phyloP scores from a whole-genome alignment of 1,140 invertebrate species.

The Vanessa tameamea region DNA sequence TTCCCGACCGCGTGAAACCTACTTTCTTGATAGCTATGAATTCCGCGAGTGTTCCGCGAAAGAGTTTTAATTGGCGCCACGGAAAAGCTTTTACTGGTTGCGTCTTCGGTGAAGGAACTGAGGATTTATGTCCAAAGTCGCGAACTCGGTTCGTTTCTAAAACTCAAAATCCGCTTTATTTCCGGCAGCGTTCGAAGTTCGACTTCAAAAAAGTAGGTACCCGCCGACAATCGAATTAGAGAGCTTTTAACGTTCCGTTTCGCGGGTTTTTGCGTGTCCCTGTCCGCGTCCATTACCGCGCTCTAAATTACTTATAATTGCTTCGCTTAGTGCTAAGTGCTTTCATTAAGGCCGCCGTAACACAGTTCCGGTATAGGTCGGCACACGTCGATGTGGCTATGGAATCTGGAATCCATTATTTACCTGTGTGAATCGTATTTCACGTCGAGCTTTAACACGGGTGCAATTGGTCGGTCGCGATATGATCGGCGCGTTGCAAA shows the following conservation, averaged over 20 bases:
- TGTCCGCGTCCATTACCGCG: conserved; percentile 74
- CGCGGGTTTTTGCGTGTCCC: conserved; percentile 73
- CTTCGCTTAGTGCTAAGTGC: conserved; percentile 79
- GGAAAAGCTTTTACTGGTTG: conserved; percentile 51
- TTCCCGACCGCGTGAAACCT: conserved; percentile 59
- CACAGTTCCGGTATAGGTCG: conserved; percentile 56
- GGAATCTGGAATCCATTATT: conserved; percentile 46
- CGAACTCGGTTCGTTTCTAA: conserved; percentile 31
- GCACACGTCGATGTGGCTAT: conserved; percentile 52
- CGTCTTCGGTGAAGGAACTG: conserved; percentile 25
- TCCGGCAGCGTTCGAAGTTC: conserved; percentile 41
- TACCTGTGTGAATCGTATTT: conserved; percentile 39
- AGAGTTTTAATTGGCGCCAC: conserved; percentile 71
- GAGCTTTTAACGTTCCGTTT: conserved; percentile 78
- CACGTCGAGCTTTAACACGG: conserved; percentile 34
- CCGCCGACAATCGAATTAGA: conserved; percentile 75
- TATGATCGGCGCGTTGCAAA: conserved; percentile 41
- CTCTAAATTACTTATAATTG: conserved; percentile 79
- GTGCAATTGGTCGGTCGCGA: conserved; percentile 37
- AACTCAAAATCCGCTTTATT: conserved; percentile 40
- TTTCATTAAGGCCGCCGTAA: conserved; percentile 71
- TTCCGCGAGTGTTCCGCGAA: conserved; percentile 59
- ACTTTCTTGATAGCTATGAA: conserved; percentile 74
- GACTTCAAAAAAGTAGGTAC: conserved; percentile 67
- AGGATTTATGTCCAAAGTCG: conserved; percentile 40